Evolutionary conservation across 2,797 vertebrate genomes (phyloP), one percentile per base, ranked within the genome.

Genomic region (Melanotaenia trifasciata): DNA sequence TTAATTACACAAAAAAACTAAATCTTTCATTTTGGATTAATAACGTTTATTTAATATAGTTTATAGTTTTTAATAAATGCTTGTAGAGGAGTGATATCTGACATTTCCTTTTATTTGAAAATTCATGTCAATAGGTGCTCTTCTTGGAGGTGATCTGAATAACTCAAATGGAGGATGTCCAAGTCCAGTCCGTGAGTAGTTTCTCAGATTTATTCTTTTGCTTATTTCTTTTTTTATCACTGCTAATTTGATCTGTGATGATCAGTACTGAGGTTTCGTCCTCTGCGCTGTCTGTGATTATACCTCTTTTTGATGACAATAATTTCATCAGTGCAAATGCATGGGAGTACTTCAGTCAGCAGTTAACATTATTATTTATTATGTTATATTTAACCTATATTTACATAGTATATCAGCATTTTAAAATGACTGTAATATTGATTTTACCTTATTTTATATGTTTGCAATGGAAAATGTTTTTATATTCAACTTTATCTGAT

Each of bases 101-200:
- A 45, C 26, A 20, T 50, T 54, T 67, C 63, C 13, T 54, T 33
- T 74, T 64, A 7, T 56, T 78, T 62, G 64, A 5, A 43, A 26
- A 60, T 12, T 57, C 62, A 79, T 64, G 67, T 83, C 57, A 68
- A 80, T 53, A 92, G 98, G 97, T 64, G 97, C 97, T 13, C 96
- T 99, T 94, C 95, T 99, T 0, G 98, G 97, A 47, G 96, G 97
- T 7, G 98, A 99, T 86, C 90, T 98, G 78, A 97, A 94, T 93
- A 98, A 94, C 91, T 97, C 97, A 16, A 99, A 99, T 0, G 97
- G 98, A 88, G 97, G 96, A 80, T 99, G 98, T 74, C 97, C 97
- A 2, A 99, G 98, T 90, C 98, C 98, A 18, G 97, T 99, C 28
- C 96, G 98, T 99, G 87, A 99, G 97, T 96, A 74, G 43, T 61